Evolutionary conservation across 2,113 vertebrate genomes (phyloP).

Genomic region (Otus sunia): DNA sequence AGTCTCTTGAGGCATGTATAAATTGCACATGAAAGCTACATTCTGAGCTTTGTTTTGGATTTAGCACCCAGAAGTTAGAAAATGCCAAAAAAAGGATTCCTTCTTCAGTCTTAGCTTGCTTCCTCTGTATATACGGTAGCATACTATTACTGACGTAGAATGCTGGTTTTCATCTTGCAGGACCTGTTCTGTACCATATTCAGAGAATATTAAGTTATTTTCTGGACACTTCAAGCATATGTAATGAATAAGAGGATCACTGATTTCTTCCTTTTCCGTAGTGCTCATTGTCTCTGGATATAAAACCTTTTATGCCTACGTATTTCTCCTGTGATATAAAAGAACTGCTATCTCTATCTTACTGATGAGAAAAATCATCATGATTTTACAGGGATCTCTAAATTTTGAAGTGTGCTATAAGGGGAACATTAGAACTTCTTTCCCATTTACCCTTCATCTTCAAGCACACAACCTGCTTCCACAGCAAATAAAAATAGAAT

Average conservation of each 20-base stretch:
- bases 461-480: background rate
- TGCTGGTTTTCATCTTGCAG: background rate
- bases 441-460: background rate
- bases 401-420: background rate
- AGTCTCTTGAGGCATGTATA: background rate
- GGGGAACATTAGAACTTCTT: background rate
- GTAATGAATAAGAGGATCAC: background rate
- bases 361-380: background rate
- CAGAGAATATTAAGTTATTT: background rate
- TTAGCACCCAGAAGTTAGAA: background rate
- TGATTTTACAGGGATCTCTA: background rate
- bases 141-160: background rate
- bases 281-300: background rate
- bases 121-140: background rate
- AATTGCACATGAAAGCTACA: background rate
- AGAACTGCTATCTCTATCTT: background rate
- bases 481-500: background rate
- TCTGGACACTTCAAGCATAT: background rate
- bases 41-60: background rate
- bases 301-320: background rate
- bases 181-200: background rate
- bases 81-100: background rate
- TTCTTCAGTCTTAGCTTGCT: background rate
- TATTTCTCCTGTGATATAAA: background rate
- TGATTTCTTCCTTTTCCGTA: background rate